Evolutionary conservation across 2,797 vertebrate species (phyloP).

Genomic region (Ctenosaura bakeri): DNA sequence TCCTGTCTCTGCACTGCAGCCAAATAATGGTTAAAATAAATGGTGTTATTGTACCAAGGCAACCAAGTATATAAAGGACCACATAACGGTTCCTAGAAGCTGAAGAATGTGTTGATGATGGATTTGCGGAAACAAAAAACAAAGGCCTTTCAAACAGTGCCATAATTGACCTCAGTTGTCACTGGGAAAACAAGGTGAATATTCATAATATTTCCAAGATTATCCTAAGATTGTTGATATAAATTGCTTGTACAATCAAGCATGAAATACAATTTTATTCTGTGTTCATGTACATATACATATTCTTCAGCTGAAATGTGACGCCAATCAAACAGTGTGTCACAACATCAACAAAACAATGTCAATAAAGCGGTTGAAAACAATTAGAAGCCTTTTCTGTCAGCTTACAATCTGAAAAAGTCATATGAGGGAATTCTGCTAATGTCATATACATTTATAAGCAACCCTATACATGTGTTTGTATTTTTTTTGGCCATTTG

Average conservation of each 20-base stretch:
- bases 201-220: background rate
- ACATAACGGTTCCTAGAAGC: background rate
- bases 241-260: background rate
- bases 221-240: background rate
- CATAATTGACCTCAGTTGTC: background rate
- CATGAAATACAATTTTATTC: background rate
- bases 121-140: background rate
- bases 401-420: background rate
- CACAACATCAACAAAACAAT: background rate
- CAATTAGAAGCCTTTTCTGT: background rate
- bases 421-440: too few species aligned
- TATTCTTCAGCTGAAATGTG: background rate
- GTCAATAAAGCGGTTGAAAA: background rate
- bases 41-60: background rate
- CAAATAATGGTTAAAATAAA: background rate
- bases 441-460: too few species aligned
- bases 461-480: too few species aligned
- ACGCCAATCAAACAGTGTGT: background rate
- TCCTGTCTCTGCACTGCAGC: background rate
- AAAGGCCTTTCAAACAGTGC: background rate
- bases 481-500: too few species aligned
- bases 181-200: background rate
- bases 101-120: background rate
- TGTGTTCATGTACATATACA: too few species aligned
- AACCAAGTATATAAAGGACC: background rate